These are phyloP conservation scores for sheep (Ovis aries) DNA, from an alignment of 2,113 vertebrate species.

Conservation along the genomic window ARS-UI_Ramb_v3.0 NC_056054.1:110557001-110557500, in stretches of 20 bases:
- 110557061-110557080: not conserved
- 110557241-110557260: not conserved
- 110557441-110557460: not conserved
- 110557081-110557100: not conserved
- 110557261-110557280: not conserved
- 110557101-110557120: not conserved
- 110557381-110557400: not conserved
- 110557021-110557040: not conserved
- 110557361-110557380: not conserved
- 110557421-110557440: not conserved
- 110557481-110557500: rapidly evolving
- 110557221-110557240: not conserved
- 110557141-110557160: not conserved
- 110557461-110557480: not conserved
- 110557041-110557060: not conserved
- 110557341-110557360: not conserved
- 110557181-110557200: not conserved
- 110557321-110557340: not conserved
- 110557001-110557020: not conserved
- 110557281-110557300: not conserved
- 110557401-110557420: not conserved
- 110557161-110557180: not conserved
- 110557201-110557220: not conserved
- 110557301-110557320: not conserved
- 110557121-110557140: not conserved